Conservation (phyloP, 2,113 vertebrate genomes). For the Psittacus erithacus region DNA sequence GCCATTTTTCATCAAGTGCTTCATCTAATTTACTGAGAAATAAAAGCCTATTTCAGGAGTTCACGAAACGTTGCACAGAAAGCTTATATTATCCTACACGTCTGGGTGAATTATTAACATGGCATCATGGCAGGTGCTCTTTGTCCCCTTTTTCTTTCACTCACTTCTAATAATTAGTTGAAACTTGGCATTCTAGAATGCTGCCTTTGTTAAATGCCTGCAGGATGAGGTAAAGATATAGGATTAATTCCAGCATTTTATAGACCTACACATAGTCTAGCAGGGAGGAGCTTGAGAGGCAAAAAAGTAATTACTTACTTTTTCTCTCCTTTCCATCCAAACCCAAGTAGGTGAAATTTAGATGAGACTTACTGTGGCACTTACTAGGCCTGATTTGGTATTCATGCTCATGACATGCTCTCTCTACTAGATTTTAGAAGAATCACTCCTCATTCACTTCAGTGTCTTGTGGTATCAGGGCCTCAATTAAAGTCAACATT, state of each 20-base stretch:
- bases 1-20: not conserved
- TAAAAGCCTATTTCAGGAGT: not conserved
- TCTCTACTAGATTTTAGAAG: not conserved
- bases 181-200: conserved; percentile 59
- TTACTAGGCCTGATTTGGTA: not conserved
- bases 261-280: not conserved
- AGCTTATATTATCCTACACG: not conserved
- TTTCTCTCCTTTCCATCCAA: not conserved
- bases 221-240: conserved; percentile 58
- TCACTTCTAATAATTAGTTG: conserved; percentile 60
- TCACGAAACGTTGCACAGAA: not conserved
- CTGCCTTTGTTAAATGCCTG: conserved; percentile 73
- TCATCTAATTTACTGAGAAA: not conserved
- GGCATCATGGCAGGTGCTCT: conserved; percentile 53
- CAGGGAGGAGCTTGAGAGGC: not conserved
- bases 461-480: not conserved
- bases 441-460: not conserved
- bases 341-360: not conserved
- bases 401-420: not conserved
- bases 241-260: conserved; percentile 45
- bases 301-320: not conserved
- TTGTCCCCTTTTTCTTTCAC: conserved; percentile 28
- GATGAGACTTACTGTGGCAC: not conserved
- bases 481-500: not conserved
- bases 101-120: conserved; percentile 55